These are phyloP conservation scores for Aldrovandia affinis DNA, from an alignment of 2,797 vertebrate species.

Conservation along the genomic window DNA sequence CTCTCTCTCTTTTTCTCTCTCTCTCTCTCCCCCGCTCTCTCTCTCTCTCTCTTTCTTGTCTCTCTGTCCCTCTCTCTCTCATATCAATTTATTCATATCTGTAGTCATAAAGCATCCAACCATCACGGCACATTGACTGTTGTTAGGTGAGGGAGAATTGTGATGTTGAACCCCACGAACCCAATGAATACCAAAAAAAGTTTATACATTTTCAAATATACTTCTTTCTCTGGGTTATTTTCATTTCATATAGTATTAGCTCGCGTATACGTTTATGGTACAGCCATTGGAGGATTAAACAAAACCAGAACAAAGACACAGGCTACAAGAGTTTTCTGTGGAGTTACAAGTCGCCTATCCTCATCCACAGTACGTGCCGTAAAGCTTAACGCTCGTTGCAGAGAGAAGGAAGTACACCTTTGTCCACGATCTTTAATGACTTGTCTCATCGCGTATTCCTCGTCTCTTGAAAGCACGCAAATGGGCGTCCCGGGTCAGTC, in stretches of 20 bases:
- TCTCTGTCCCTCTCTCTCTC: conserved; percentile 34
- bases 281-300: neutral
- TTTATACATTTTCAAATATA: neutral
- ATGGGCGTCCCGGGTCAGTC: conserved; percentile 84
- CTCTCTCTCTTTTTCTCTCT: conserved; percentile 44
- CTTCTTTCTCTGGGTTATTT: neutral
- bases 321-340: neutral
- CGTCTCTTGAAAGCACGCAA: conserved; percentile 79
- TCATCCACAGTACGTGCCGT: conserved; percentile 32
- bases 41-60: conserved; percentile 40
- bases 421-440: conserved; percentile 78
- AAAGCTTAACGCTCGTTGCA: conserved; percentile 56
- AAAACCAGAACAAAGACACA: neutral
- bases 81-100: conserved; percentile 25
- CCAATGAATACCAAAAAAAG: too few species aligned
- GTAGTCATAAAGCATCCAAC: conserved; percentile 21
- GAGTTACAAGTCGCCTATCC: neutral
- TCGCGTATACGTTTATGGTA: neutral
- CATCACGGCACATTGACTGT: neutral
- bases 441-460: conserved; percentile 71
- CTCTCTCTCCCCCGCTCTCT: conserved; percentile 50
- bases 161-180: too few species aligned
- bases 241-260: neutral
- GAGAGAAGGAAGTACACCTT: conserved; percentile 78
- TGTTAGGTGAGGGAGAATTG: neutral